phyloP scores from a whole-genome alignment of 2,113 vertebrate genomes.

The Notothenia coriiceps region DNA sequence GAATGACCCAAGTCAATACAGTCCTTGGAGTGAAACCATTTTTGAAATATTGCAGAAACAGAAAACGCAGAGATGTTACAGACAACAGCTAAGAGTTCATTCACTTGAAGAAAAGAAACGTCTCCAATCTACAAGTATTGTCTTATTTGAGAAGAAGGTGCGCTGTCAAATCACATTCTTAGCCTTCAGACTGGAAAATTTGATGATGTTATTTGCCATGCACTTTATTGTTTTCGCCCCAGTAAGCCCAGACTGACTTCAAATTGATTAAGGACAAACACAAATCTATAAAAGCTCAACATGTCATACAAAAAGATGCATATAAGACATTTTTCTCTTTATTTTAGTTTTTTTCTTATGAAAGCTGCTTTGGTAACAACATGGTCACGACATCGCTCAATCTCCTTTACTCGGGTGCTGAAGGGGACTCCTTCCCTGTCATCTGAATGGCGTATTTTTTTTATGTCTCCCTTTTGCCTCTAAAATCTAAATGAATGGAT shows the following conservation, averaged over 20 bases:
- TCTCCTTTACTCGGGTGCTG: constrained; percentile 85
- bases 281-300: constrained; percentile 96
- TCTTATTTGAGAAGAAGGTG: constrained; percentile 41
- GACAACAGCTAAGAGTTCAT: constrained; percentile 33
- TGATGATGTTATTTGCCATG: constrained; percentile 77
- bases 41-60: constrained; percentile 28
- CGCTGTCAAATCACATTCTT: constrained; percentile 53
- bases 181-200: constrained; percentile 79
- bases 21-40: constrained; percentile 30
- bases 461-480: constrained; percentile 86
- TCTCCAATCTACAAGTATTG: constrained; percentile 39
- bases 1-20: constrained; percentile 13
- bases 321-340: constrained; percentile 89
- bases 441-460: constrained; percentile 50
- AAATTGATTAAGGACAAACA: constrained; percentile 87
- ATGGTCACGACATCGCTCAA: constrained; percentile 92
- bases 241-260: constrained; percentile 84
- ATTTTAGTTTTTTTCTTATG: constrained; percentile 81
- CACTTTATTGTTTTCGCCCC: constrained; percentile 82
- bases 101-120: constrained; percentile 70
- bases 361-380: constrained; percentile 99
- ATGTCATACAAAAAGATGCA: constrained; percentile 99
- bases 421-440: constrained; percentile 70
- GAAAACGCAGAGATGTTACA: constrained; percentile 43
- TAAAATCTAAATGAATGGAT: constrained; percentile 92